These are phyloP conservation scores for Delichon dasypus DNA, from an alignment of 2,797 vertebrate species.

Conservation along the genomic window DNA sequence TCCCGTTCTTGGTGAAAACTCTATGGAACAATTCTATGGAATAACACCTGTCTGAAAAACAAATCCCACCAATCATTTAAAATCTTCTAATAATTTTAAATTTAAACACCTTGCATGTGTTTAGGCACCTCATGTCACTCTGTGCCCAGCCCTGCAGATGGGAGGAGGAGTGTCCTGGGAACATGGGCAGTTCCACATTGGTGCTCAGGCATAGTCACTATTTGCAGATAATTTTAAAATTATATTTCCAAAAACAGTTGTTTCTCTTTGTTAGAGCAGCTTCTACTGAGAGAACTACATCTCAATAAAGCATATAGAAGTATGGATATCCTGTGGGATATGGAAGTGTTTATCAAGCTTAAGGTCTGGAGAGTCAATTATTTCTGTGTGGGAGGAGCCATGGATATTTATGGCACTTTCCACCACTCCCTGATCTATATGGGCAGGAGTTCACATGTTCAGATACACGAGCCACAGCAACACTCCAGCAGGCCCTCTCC, in stretches of 20 bases:
- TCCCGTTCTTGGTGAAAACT: not conserved
- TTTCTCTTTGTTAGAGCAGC: not conserved
- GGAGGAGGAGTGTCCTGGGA: not conserved
- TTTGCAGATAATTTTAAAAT: not conserved
- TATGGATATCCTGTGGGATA: not conserved
- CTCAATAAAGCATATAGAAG: not conserved
- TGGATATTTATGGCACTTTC: not conserved
- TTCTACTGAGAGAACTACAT: not conserved
- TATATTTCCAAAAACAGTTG: not conserved
- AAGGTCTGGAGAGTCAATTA: not conserved
- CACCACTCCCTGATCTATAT: not conserved
- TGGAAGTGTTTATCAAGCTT: not conserved
- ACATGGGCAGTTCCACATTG: rapidly evolving
- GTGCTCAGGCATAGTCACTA: not conserved
- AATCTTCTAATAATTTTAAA: not conserved
- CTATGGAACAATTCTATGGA: not conserved
- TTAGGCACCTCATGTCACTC: not conserved
- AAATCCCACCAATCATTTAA: not conserved
- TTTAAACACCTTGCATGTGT: rapidly evolving
- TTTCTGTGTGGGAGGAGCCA: not conserved
- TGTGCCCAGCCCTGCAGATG: rapidly evolving
- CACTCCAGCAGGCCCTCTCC: not conserved
- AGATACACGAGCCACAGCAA: too few relatives aligned
- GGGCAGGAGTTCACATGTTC: not conserved
- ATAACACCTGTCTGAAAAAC: not conserved